A percentile compares a stretch with the other conserved stretches of the same genome.
These are phyloP conservation scores for Typhlomys cinereus DNA, from an alignment of 2,113 vertebrate genomes.

Conservation along the genomic window DNA sequence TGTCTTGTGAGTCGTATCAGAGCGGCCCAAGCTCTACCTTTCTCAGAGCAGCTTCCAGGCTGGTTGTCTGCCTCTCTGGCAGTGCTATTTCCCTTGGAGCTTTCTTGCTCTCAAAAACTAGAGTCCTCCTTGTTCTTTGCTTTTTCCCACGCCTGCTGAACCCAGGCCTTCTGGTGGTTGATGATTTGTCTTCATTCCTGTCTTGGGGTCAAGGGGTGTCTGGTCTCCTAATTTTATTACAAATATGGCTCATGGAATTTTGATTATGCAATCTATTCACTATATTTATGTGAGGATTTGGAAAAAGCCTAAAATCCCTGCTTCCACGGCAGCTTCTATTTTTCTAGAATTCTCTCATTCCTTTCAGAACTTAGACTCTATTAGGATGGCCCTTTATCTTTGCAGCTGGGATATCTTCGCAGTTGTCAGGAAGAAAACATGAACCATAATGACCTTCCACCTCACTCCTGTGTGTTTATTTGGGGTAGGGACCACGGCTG, in stretches of 20 bases:
- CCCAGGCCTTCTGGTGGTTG: background rate
- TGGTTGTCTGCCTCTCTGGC: background rate
- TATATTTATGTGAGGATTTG: background rate
- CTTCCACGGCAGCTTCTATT: background rate
- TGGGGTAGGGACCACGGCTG: background rate
- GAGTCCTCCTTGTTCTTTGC: background rate
- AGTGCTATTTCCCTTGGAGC: background rate
- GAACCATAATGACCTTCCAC: background rate
- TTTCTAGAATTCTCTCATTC: conserved; percentile 44
- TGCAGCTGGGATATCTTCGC: background rate
- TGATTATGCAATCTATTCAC: conserved; percentile 11
- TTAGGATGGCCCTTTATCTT: conserved; percentile 6
- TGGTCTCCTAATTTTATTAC: conserved; percentile 30
- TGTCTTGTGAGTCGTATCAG: background rate
- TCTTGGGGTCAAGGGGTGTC: background rate
- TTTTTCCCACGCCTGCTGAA: conserved; percentile 17
- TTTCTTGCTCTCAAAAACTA: background rate
- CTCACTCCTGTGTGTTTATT: background rate
- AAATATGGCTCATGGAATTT: conserved; percentile 23
- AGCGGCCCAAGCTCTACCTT: background rate
- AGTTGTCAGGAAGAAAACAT: background rate
- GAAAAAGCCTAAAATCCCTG: conserved; percentile 31
- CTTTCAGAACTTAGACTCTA: background rate
- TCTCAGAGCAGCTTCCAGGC: background rate
- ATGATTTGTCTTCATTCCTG: background rate